Base-by-base conservation (phyloP, 2,888 invertebrate genomes). In the Galeruca laticollis region DNA sequence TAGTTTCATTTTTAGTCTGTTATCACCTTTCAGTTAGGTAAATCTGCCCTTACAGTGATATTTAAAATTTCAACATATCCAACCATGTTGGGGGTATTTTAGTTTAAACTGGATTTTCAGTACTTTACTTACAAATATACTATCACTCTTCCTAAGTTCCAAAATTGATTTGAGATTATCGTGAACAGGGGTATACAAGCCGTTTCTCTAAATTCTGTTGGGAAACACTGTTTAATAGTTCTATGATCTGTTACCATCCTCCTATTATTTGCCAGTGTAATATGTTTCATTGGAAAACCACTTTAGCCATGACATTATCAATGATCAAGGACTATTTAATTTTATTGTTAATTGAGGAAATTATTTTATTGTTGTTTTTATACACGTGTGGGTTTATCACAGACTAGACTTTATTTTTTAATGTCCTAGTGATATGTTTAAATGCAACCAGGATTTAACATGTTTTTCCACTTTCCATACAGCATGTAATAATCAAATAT, bases 291-390 rank as follows among this genome's bases (percentile, higher is more conserved):
- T 54, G 26, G 10, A 56, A 43, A 56, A 56, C 9, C 33, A 33
- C 56, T 61, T 56, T 49, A 49, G 11, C 13, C 26, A 18, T 59
- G 59, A 49, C 47, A 49, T 49, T 61, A 61, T 18, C 35, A 18
- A 61, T 13, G 35, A 61, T 61, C 61, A 61, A 61, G 61, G 61
- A 33, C 51, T 49, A 61, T 31, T 61, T 15, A 21, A 49, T 49
- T 60, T 60, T 49, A 49, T 60, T 60, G 33, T 61, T 51, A 61
- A 61, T 49, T 49, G 2, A 31, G 49, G 51, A 51, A 61, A 61
- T 49, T 61, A 51, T 60, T 31, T 49, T 61, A 51, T 61, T 35
- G 35, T 20, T 51, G 56, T 21, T 21, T 26, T 26, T n/a, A 18
- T 47, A 26, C 26, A 3, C 26, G 37, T 37, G 37, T 37, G 40